phyloP scores from a whole-genome alignment of 92 coral and sea anemone genomes.

The Chrysogorgia sp. region DNA sequence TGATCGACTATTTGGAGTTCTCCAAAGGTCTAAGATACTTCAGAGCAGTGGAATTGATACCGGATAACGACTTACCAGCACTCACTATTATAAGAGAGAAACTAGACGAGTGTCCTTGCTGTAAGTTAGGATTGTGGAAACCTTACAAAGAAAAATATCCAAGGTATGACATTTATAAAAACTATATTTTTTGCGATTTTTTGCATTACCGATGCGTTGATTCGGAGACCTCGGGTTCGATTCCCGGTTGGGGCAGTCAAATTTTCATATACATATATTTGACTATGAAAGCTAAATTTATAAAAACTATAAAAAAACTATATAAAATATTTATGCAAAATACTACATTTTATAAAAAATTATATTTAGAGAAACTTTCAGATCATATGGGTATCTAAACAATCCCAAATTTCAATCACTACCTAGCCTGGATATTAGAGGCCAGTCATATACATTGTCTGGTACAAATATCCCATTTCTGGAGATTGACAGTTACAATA shows the following conservation, averaged over 20 bases:
- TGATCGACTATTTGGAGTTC: slow-evolving; percentile 90
- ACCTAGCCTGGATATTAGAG: too few relatives aligned
- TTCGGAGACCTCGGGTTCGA: too few relatives aligned
- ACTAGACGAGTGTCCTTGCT: slow-evolving; percentile 90
- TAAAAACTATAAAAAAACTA: background rate
- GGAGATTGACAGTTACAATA: too few relatives aligned
- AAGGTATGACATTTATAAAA: slow-evolving; percentile 52
- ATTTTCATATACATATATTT: too few relatives aligned
- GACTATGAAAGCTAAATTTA: background rate
- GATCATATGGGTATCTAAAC: too few relatives aligned
- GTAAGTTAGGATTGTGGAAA: slow-evolving; percentile 91
- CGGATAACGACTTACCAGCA: slow-evolving; percentile 81
- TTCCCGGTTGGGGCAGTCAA: too few relatives aligned
- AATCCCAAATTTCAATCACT: too few relatives aligned
- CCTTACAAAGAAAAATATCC: slow-evolving; percentile 85
- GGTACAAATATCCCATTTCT: too few relatives aligned
- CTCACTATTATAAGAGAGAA: slow-evolving; percentile 88
- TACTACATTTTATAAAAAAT: background rate
- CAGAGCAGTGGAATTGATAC: slow-evolving; percentile 75
- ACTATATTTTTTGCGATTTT: background rate
- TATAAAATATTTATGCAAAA: background rate
- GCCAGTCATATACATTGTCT: too few relatives aligned
- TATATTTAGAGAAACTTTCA: too few relatives aligned
- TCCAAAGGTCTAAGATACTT: slow-evolving; percentile 91
- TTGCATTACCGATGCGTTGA: too few relatives aligned